A percentile compares a stretch with the other conserved stretches of the same genome.
phyloP scores from a whole-genome alignment of 2,888 invertebrate species.

The Doris montereyensis region DNA sequence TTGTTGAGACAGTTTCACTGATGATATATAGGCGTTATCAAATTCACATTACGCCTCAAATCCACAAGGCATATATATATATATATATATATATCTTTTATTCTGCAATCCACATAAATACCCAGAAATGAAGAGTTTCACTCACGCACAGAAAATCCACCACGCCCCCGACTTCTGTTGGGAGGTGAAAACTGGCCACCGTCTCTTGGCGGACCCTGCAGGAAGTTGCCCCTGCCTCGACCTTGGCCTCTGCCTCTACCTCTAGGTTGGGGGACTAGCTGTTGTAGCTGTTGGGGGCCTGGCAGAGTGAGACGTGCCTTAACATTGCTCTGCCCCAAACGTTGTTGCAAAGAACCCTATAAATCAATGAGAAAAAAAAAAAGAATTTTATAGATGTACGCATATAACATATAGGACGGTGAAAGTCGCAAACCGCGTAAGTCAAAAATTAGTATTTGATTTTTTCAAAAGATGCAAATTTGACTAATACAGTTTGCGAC shows the following conservation, averaged over 20 bases:
- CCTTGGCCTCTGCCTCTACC: constrained; percentile 28
- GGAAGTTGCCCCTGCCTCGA: background rate
- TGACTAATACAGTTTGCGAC: no score
- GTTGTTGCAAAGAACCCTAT: constrained; percentile 51
- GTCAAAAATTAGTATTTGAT: no score
- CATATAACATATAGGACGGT: no score
- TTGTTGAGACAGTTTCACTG: no score
- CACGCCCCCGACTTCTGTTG: background rate
- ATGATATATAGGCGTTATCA: no score
- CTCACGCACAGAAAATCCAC: background rate
- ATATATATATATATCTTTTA: no score
- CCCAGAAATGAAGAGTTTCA: background rate
- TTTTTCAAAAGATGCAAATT: no score
- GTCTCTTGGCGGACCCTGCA: background rate
- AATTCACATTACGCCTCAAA: no score
- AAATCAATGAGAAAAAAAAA: background rate
- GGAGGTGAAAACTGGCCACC: background rate
- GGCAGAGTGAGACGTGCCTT: constrained; percentile 61
- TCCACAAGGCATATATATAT: background rate
- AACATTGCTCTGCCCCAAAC: constrained; percentile 54
- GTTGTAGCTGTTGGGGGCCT: no score
- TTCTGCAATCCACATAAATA: no score
- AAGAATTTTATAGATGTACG: no score
- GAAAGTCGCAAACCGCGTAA: no score
- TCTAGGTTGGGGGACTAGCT: constrained; percentile 28